A percentile compares a stretch with the other conserved stretches of the same genome.
Conservation (phyloP, 2,888 invertebrate species). For the Apoda limacodes region DNA sequence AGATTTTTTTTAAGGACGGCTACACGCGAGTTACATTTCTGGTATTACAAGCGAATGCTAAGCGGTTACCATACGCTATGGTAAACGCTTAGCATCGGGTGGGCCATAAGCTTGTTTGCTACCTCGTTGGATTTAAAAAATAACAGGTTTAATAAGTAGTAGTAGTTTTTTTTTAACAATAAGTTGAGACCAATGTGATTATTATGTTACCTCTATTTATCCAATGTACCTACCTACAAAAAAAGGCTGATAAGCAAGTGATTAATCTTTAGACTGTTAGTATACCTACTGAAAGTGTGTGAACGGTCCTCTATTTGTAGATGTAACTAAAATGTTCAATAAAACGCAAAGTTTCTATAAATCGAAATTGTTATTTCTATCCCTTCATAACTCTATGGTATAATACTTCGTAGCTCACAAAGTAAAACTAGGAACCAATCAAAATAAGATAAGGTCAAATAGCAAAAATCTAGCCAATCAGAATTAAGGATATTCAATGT, state of each 20-base stretch:
- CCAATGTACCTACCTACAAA: slow-evolving; percentile 8
- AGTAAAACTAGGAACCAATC: slow-evolving; percentile 11
- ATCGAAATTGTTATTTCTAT: slow-evolving; percentile 8
- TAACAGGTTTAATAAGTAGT: slow-evolving; percentile 11
- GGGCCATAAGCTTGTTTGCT: no score
- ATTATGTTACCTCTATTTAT: slow-evolving; percentile 7
- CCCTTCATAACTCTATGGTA: slow-evolving; percentile 7
- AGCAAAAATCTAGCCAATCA: background rate
- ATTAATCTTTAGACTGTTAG: slow-evolving; percentile 9
- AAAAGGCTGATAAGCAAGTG: slow-evolving; percentile 6
- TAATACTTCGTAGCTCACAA: slow-evolving; percentile 8
- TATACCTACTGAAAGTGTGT: slow-evolving; percentile 6
- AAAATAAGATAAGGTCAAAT: slow-evolving; percentile 8
- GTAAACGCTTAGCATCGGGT: no score
- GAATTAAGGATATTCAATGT: slow-evolving; percentile 1
- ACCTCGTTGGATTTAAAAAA: slow-evolving; percentile 10
- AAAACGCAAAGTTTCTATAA: slow-evolving; percentile 2
- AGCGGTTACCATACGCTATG: no score
- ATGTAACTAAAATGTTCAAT: background rate
- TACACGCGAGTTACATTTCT: no score
- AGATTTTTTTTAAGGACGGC: no score
- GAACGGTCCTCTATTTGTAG: background rate
- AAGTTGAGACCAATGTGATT: slow-evolving; percentile 5
- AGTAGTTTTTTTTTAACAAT: slow-evolving; percentile 10
- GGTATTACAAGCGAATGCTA: no score